Percentiles rank a stretch among this genome's conserved stretches.
phyloP scores from a whole-genome alignment of 2,888 invertebrate genomes.

The Apantesis nais region DNA sequence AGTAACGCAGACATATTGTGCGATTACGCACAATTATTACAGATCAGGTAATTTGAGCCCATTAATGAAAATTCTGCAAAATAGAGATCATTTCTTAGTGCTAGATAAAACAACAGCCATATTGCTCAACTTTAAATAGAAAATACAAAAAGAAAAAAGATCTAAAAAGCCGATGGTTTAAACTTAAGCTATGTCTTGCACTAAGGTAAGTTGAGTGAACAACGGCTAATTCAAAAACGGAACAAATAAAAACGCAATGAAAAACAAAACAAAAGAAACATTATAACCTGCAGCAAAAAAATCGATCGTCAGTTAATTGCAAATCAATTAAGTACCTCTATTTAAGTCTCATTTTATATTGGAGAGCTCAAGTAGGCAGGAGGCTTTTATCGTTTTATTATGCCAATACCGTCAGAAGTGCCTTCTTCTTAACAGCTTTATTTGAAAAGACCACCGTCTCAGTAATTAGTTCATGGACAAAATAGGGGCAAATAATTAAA shows the following conservation, averaged over 20 bases:
- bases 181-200: not conserved
- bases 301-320: slow-evolving; percentile 58
- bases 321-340: slow-evolving; percentile 63
- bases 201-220: not conserved
- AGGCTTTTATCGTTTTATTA: slow-evolving; percentile 75
- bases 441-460: slow-evolving; percentile 81
- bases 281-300: slow-evolving; percentile 49
- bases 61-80: not conserved
- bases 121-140: not conserved
- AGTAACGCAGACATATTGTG: not conserved
- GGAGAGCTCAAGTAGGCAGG: slow-evolving; percentile 77
- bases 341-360: slow-evolving; percentile 61
- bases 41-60: not conserved
- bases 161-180: not conserved
- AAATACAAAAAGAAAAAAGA: not conserved
- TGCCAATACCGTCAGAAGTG: slow-evolving; percentile 72
- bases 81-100: not conserved
- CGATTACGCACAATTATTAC: not conserved
- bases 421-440: slow-evolving; percentile 80
- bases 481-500: slow-evolving; percentile 82
- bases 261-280: slow-evolving; percentile 32
- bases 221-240: not conserved
- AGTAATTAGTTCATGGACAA: slow-evolving; percentile 68
- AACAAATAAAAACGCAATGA: slow-evolving; percentile 28
- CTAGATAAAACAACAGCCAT: not conserved